phyloP scores from a whole-genome alignment of 2,888 invertebrate genomes.

The Plemyria rubiginata region DNA sequence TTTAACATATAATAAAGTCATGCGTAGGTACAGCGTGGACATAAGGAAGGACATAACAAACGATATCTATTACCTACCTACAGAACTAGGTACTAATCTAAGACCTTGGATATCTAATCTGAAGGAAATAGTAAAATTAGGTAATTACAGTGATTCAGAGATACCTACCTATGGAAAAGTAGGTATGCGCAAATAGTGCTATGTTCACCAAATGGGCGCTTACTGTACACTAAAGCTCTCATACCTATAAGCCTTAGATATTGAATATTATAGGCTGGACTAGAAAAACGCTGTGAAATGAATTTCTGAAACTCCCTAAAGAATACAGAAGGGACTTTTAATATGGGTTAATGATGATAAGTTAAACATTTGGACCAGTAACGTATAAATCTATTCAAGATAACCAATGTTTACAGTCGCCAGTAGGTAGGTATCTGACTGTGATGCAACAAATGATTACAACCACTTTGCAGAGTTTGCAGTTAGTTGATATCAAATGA shows the following conservation, averaged over 20 bases:
- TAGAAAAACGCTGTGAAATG: too few relatives aligned
- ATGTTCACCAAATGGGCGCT: background rate
- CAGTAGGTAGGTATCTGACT: too few relatives aligned
- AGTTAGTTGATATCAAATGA: slow-evolving; percentile 15
- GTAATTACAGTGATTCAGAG: slow-evolving; percentile 19
- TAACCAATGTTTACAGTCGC: background rate
- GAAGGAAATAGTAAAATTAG: slow-evolving; percentile 26
- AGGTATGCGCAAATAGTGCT: background rate
- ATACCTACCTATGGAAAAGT: background rate
- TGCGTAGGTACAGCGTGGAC: too few relatives aligned
- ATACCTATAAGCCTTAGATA: too few relatives aligned
- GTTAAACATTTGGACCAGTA: too few relatives aligned
- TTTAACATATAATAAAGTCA: background rate
- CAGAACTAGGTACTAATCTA: slow-evolving; percentile 8
- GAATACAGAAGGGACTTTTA: too few relatives aligned
- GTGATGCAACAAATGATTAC: background rate
- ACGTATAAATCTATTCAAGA: too few relatives aligned
- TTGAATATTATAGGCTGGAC: too few relatives aligned
- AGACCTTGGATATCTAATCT: slow-evolving; percentile 30
- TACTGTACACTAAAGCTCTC: too few relatives aligned
- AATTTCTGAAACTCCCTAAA: too few relatives aligned
- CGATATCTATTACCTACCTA: slow-evolving; percentile 7
- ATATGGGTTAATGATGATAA: too few relatives aligned
- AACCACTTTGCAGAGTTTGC: background rate
- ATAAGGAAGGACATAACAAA: too few relatives aligned